Base-by-base conservation (phyloP, 2,888 invertebrate species). In the Gortyna flavago region DNA sequence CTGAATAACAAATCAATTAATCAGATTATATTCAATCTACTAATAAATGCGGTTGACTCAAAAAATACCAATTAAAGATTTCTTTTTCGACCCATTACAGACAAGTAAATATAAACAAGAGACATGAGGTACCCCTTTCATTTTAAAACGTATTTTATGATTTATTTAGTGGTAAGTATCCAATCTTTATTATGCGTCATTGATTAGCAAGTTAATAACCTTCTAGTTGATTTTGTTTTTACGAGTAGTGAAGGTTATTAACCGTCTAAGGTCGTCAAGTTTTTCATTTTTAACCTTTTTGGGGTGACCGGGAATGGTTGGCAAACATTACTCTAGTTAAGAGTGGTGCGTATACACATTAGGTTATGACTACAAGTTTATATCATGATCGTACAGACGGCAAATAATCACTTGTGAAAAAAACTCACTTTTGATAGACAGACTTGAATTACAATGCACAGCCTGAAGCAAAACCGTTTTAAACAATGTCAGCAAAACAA, bases 21-120 rank as follows among this genome's bases (percentile, higher is more conserved):
- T 72, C 76, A 41, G 72, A 84, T 72, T 48, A 70, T 64, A 67
- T 72, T 74, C 32, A 69, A 76, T 68, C 77, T 61, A 21, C 51
- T 44, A 13, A 21, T 7, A 64, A 75, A 65, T 75, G 72, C 67
- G 59, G 59, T 71, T 54, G 48, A 72, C 7, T 29, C 29, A 44
- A 51, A 72, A 64, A 1, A 66, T 75, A 61, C 54, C 16, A 71
- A 81, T 41, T 70, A 9, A 35, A 66, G 35, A 72, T 69, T 72
- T 75, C 75, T 72, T 64, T 80, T 77, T 75, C 54, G n/a, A 59
- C 5, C 59, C 38, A 62, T 64, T 67, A 67, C 44, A 38, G 21
- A 66, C 11, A 66, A 68, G 25, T 65, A n/a, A 29, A 54, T 32
- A 11, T 25, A 16, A 61, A 25, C 35, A 13, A 21, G 18, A 0